These are phyloP conservation scores for Ispidina picta DNA, from an alignment of 2,797 vertebrate genomes.

Conservation along the genomic window DNA sequence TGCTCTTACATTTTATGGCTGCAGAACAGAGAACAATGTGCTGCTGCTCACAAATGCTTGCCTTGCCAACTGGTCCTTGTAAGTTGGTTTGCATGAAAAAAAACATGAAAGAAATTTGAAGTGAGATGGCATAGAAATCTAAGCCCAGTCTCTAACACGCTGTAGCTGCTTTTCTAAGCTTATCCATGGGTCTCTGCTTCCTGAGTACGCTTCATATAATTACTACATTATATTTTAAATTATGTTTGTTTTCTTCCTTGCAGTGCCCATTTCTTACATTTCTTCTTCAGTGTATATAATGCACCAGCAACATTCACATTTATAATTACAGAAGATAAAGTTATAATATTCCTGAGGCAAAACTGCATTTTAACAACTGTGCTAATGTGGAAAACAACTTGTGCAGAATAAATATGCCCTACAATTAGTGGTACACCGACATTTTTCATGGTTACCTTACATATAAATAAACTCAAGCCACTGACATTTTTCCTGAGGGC, in stretches of 20 bases:
- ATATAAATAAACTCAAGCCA: slow-evolving; percentile 66
- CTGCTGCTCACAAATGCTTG: slow-evolving; percentile 46
- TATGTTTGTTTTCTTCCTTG: slow-evolving; percentile 38
- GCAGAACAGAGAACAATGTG: background rate
- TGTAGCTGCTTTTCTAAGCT: background rate
- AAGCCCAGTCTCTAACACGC: slow-evolving; percentile 42
- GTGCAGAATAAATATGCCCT: slow-evolving; percentile 73
- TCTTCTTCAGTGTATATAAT: slow-evolving; percentile 3
- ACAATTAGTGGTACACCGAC: slow-evolving; percentile 60
- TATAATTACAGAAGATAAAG: slow-evolving; percentile 71
- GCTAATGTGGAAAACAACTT: slow-evolving; percentile 72
- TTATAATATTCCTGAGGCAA: slow-evolving; percentile 67
- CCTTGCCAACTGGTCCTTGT: slow-evolving; percentile 64
- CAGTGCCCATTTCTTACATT: background rate
- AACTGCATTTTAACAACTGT: slow-evolving; percentile 67
- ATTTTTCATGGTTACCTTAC: slow-evolving; percentile 71
- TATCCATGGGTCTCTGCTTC: background rate
- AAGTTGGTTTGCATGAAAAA: slow-evolving; percentile 65
- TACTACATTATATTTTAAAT: slow-evolving; percentile 37
- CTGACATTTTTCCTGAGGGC: slow-evolving; percentile 65
- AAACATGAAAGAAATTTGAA: slow-evolving; percentile 63
- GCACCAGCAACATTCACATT: slow-evolving; percentile 44
- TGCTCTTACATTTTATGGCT: background rate
- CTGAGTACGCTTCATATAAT: background rate
- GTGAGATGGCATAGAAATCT: slow-evolving; percentile 37